Evolutionary conservation across 92 coral and sea anemone genomes (phyloP), one percentile per base, ranked within the genome.

Genomic region (Phenganax subtilis): DNA sequence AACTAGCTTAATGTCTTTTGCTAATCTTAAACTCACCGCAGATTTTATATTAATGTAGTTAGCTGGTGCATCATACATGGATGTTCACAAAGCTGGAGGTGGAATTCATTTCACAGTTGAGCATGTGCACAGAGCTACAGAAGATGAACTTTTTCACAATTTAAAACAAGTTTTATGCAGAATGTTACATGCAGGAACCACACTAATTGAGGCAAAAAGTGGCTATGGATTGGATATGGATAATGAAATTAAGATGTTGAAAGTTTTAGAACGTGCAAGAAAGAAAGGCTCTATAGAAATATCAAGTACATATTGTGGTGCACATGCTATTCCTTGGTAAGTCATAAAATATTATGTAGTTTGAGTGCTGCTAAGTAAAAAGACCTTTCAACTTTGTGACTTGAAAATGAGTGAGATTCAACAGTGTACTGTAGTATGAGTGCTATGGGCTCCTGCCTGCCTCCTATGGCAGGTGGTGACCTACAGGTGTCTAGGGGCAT

Each of bases 41-140:
- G 47, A 37, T 37, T 37, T 37, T 37, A 37, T 37, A 5, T 37
- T 59, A 7, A 67, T 55, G 10, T 73, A 94, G 98, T 97, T 94
- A 81, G 97, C 98, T 84, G 98, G 98, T n/a, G 98, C 98, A 0
- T 82, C 97, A 14, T 94, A 94, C 77, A 92, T 94, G 98, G 97
- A 92, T 55, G 88, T 94, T 9, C 98, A 94, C 82, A 88, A 92
- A 52, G 90, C 90, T 1, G 98, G 98, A 6, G 98, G 98, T 5
- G 98, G 98, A 25, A 94, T 94, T 51, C 89, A 93, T 58, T 94
- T 90, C 57, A 94, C 98, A 11, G 98, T 94, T 15, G 87, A 94
- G 37, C 97, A 91, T 73, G 96, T 93, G 6, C 94, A 86, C 66
- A 87, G 64, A 31, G 98, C 97, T 44, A 53, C 94, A 29, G 96